These are phyloP conservation scores for Oceanodroma tethys DNA, from an alignment of 2,113 vertebrate genomes.

Conservation along the genomic window DNA sequence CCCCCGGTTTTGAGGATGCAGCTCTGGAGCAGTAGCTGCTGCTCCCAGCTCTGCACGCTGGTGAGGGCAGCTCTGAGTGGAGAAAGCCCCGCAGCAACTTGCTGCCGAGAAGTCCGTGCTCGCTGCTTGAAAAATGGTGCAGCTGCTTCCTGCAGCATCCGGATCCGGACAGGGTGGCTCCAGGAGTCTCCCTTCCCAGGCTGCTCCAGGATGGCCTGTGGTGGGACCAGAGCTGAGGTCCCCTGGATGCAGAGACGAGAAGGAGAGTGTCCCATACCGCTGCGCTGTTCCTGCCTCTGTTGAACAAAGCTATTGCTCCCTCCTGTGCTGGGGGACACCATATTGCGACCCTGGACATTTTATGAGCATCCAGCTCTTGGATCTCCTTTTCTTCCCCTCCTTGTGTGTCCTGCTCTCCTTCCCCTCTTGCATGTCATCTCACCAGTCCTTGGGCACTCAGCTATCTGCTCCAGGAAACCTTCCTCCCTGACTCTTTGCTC, in stretches of 20 bases:
- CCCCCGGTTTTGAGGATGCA: background rate
- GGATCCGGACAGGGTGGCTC: accelerated
- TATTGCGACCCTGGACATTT: background rate
- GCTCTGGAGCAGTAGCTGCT: background rate
- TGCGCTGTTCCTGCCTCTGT: background rate
- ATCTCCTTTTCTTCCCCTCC: background rate
- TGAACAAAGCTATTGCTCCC: background rate
- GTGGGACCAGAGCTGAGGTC: background rate
- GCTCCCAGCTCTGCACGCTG: background rate
- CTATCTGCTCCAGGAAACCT: background rate
- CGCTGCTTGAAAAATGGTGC: background rate
- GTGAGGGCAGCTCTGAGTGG: accelerated
- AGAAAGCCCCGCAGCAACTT: background rate
- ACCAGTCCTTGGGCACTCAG: accelerated
- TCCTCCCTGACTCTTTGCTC: background rate
- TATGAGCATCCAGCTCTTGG: background rate
- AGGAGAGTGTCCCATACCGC: background rate
- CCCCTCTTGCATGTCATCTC: background rate
- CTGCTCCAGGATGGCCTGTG: background rate
- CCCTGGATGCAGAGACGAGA: background rate
- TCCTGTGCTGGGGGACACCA: background rate
- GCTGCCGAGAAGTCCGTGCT: background rate
- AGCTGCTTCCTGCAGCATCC: background rate
- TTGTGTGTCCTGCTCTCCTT: background rate
- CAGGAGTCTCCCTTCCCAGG: background rate